Evolutionary conservation across 2,113 vertebrate genomes (phyloP).

Genomic region (Poecile atricapillus): DNA sequence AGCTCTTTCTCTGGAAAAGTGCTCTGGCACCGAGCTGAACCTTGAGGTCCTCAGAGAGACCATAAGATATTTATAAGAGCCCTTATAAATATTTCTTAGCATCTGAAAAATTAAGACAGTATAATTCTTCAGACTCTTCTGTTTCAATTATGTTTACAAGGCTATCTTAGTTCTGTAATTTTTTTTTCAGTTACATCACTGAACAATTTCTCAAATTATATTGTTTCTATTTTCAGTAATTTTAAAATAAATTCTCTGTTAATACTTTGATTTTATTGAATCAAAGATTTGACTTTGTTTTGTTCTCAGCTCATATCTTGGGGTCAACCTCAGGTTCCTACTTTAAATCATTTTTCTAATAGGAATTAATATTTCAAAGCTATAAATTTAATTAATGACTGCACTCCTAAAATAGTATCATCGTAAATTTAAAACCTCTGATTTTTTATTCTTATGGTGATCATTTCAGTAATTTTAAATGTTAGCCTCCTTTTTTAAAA

Average conservation of each 20-base stretch:
- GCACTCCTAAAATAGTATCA: not conserved
- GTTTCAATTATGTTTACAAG: not conserved
- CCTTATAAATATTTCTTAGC: not conserved
- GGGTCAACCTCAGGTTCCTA: not conserved
- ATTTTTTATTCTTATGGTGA: not conserved
- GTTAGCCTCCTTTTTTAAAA: not conserved
- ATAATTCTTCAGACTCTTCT: not conserved
- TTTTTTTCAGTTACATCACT: not conserved
- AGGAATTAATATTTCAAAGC: not conserved
- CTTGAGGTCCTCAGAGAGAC: not conserved
- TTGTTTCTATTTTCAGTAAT: not conserved
- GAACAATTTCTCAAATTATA: not conserved
- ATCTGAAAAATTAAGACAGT: not conserved
- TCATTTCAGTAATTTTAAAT: not conserved
- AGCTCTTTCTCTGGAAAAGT: not conserved
- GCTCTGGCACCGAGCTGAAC: not conserved
- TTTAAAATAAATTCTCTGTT: not conserved
- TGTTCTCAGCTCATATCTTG: not conserved
- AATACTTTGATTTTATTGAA: not conserved
- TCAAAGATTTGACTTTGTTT: not conserved
- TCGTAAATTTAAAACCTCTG: not conserved
- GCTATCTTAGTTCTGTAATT: not conserved
- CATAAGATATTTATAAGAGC: not conserved
- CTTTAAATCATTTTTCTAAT: not conserved
- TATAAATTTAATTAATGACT: not conserved